Evolutionary conservation across 64 coral and sea anemone genomes (phyloP), one percentile per base, ranked within the genome.

Genomic region (Acropora yongei): DNA sequence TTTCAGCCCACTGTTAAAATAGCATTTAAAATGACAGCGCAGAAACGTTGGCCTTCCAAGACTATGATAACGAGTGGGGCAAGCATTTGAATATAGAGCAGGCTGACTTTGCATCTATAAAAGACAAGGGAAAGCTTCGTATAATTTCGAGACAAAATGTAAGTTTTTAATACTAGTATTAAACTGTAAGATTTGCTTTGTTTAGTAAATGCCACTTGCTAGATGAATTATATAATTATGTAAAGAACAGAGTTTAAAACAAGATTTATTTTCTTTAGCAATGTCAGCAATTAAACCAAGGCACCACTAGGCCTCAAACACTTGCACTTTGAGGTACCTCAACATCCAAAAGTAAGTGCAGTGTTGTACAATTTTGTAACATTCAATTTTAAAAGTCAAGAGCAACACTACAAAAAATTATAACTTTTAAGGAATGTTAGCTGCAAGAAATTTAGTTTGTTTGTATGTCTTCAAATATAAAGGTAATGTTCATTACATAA

Each of bases 31-130:
- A 84, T 41, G 83, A 86, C 57, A 86, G 63, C 41, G 67, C 55
- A 73, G 83, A 86, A 48, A 86, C 83, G 71, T 82, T 82, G 60
- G 79, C 60, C 47, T 82, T 82, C 51, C 49, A 86, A 48, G 63
- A 61, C 5, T 84, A 55, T 84, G 81, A 84, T 84, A 57, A 84
- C 13, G 57, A 84, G 81, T 84, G 81, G 81, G 67, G 83, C 61
- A 67, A 86, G 57, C 73, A 86, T 47, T 63, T 86, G 18, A 67
- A 86, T 40, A 86, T 86, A 47, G 48, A 86, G 57, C 57, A 86
- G 63, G 67, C 8, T 2, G 43, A 73, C 83, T 72, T 86, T 72
- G 55, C 46, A 16, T 79, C 49, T 79, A 30, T 79, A 47, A 79
- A 79, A 79, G 77, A 79, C n/a, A n/a, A n/a, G n/a, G n/a, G n/a